A percentile compares a stretch with the other conserved stretches of the same genome.
These are phyloP conservation scores for Myopa testacea DNA, from an alignment of 2,888 invertebrate species.

Conservation along the genomic window DNA sequence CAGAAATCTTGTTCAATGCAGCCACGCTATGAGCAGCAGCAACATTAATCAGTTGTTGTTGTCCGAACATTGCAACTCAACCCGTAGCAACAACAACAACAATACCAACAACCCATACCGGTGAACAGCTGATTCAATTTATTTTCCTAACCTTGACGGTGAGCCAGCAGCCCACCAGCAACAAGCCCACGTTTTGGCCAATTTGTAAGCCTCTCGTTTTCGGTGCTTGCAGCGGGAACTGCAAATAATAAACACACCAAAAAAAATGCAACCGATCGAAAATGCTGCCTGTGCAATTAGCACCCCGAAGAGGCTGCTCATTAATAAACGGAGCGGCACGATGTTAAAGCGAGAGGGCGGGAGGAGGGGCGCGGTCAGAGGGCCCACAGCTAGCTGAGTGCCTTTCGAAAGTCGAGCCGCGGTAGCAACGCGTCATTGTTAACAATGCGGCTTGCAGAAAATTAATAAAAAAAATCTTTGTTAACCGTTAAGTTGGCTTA, in stretches of 20 bases:
- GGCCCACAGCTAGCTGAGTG: not conserved
- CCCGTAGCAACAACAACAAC: conserved; percentile 11
- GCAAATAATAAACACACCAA: not conserved
- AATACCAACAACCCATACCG: conserved; percentile 12
- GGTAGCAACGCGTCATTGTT: not conserved
- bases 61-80: not conserved
- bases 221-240: too few species aligned
- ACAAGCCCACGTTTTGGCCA: conserved; percentile 26
- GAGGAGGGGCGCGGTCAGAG: not conserved
- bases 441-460: not conserved
- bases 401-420: not conserved
- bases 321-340: not conserved
- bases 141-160: conserved; percentile 20
- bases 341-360: not conserved
- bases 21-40: conserved; percentile 12
- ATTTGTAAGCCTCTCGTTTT: conserved; percentile 14
- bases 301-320: not conserved
- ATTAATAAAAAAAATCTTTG: too few species aligned
- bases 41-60: conserved; percentile 39
- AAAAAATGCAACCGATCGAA: conserved; percentile 7
- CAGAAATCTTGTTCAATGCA: conserved; percentile 21
- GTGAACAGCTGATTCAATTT: not conserved
- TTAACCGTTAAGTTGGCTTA: not conserved
- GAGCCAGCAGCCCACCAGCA: conserved; percentile 16
- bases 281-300: conserved; percentile 9